Conservation (phyloP, 92 coral and sea anemone genomes). For the Siderastrea siderea region DNA sequence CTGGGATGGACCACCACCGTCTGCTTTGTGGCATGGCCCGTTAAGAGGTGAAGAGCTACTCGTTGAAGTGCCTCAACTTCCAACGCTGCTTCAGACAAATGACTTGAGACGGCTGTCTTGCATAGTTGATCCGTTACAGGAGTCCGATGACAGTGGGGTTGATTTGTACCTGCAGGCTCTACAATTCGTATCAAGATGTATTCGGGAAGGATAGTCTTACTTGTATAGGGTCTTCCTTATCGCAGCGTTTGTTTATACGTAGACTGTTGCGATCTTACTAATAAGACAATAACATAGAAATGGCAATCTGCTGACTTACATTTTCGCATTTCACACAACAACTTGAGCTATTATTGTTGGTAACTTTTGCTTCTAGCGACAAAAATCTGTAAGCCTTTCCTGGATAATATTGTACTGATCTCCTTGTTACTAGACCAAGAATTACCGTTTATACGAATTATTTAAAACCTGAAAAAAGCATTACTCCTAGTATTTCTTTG, state of each 20-base stretch:
- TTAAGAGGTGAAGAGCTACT: constrained; percentile 26
- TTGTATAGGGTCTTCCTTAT: not conserved
- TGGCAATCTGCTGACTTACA: constrained; percentile 10
- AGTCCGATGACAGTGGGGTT: constrained; percentile 58
- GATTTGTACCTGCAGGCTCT: constrained; percentile 53
- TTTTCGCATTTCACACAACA: constrained; percentile 12
- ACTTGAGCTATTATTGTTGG: not conserved
- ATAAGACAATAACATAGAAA: constrained; percentile 3
- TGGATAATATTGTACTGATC: too few relatives aligned
- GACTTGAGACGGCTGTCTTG: constrained; percentile 4
- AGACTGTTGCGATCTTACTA: not conserved
- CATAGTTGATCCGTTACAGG: constrained; percentile 48
- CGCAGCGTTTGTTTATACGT: constrained; percentile 18
- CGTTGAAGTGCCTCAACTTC: constrained; percentile 49
- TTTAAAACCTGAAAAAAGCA: not conserved
- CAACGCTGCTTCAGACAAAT: constrained; percentile 24
- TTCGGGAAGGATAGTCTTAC: constrained; percentile 19
- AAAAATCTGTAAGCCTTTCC: too few relatives aligned
- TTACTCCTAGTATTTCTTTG: not conserved
- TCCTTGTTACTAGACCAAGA: too few relatives aligned
- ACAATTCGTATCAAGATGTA: constrained; percentile 28
- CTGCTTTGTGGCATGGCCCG: constrained; percentile 58
- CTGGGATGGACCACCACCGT: constrained; percentile 67
- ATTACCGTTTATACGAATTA: too few relatives aligned
- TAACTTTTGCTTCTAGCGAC: too few relatives aligned